Percentiles rank a stretch among this genome's conserved stretches.
Conservation (phyloP, 1,140 invertebrate genomes). For the Papilio dardanus region DNA sequence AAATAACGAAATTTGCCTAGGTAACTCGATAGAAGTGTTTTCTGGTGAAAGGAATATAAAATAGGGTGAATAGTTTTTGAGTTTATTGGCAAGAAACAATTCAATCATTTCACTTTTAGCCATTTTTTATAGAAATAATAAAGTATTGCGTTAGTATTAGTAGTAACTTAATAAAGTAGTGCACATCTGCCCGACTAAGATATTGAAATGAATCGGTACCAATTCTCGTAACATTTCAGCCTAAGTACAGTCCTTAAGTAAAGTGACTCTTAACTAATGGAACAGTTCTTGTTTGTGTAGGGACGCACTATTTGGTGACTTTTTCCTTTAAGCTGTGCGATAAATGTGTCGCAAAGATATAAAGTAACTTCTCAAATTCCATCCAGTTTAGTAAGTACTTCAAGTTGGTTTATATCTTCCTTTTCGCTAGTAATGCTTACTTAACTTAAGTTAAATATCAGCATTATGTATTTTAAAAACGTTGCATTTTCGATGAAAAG, state of each 20-base stretch:
- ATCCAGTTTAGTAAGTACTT: neutral
- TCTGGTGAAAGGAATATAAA: too few relatives aligned
- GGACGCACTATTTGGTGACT: conserved; percentile 4
- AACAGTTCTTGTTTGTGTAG: conserved; percentile 3
- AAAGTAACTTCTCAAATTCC: conserved; percentile 12
- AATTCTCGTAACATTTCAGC: neutral
- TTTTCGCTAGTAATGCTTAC: neutral
- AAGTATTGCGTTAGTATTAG: too few relatives aligned
- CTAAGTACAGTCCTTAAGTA: neutral
- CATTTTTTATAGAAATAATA: too few relatives aligned
- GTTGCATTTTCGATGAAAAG: neutral
- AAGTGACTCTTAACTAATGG: conserved; percentile 13
- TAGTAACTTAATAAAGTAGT: neutral
- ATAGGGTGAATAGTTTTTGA: too few relatives aligned
- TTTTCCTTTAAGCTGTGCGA: neutral
- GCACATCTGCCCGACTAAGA: neutral
- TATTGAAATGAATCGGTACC: neutral
- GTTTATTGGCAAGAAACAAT: too few relatives aligned
- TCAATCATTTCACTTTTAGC: too few relatives aligned
- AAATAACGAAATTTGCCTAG: too few relatives aligned
- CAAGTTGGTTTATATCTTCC: neutral
- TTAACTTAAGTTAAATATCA: neutral
- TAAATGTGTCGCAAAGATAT: neutral
- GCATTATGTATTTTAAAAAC: neutral
- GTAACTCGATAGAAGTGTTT: too few relatives aligned